Conservation (phyloP, 2,888 invertebrate species). For the Zaprionus bogoriensis region DNA sequence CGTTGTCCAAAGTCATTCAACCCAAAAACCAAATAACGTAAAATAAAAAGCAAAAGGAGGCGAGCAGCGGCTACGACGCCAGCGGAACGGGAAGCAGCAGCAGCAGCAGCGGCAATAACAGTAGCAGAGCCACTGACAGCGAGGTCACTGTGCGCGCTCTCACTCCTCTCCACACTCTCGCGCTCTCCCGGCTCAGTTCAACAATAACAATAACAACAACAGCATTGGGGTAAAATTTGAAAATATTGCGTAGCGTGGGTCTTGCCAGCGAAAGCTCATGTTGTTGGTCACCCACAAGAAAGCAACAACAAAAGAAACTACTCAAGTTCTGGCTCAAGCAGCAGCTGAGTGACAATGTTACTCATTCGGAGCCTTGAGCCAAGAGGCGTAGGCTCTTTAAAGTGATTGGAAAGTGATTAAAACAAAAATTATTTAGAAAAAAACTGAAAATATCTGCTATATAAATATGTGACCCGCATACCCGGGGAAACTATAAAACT, state of each 20-base stretch:
- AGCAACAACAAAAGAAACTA: constrained; percentile 6
- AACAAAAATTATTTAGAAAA: too few species aligned
- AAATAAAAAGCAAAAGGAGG: constrained; percentile 64
- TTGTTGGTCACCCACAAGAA: constrained; percentile 9
- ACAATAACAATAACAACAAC: constrained; percentile 26
- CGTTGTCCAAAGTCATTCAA: constrained; percentile 73
- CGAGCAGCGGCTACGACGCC: constrained; percentile 2
- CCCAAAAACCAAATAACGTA: constrained; percentile 70
- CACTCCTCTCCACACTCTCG: constrained; percentile 6
- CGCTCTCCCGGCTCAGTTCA: constrained; percentile 17
- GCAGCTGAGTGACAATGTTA: too few species aligned
- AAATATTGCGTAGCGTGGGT: constrained; percentile 51
- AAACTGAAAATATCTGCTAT: too few species aligned
- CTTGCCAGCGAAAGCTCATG: constrained; percentile 16
- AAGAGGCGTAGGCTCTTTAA: too few species aligned
- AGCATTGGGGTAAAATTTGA: constrained; percentile 37
- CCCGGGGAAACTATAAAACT: too few species aligned
- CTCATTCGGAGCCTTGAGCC: too few species aligned
- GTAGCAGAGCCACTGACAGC: constrained; percentile 23
- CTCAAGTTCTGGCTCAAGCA: too few species aligned
- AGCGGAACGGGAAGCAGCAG: constrained; percentile 26
- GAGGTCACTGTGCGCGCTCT: constrained; percentile 62
- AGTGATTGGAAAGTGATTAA: too few species aligned
- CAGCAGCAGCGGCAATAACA: constrained; percentile 20
- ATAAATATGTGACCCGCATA: too few species aligned